A percentile compares a stretch with the other conserved stretches of the same genome.
Conservation (phyloP, 2,113 vertebrate species). For the Geococcyx californianus region DNA sequence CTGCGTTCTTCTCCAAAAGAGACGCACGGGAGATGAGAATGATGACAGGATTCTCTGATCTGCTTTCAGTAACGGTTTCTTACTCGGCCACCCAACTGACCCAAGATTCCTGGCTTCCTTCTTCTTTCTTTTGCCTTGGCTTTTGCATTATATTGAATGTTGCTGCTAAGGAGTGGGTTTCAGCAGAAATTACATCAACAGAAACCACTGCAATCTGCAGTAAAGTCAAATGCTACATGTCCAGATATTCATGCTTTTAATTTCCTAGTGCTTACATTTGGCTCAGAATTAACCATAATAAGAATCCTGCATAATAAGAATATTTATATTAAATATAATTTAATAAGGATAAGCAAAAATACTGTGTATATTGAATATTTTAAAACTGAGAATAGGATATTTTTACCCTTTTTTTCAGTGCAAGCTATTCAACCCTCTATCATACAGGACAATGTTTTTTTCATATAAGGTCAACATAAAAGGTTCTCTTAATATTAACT, state of each 20-base stretch:
- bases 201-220: not conserved
- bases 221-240: not conserved
- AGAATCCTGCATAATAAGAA: not conserved
- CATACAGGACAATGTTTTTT: not conserved
- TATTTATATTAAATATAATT: no score
- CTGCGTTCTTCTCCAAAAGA: not conserved
- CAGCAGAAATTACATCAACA: not conserved
- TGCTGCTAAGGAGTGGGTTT: not conserved
- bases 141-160: not conserved
- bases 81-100: not conserved
- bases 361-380: not conserved
- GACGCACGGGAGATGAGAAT: not conserved
- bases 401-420: not conserved
- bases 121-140: not conserved
- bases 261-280: not conserved
- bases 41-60: not conserved
- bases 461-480: not conserved
- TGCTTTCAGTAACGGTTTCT: not conserved
- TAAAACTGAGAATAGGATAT: not conserved
- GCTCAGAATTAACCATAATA: not conserved
- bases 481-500: not conserved
- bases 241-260: not conserved
- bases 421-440: not conserved
- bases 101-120: not conserved
- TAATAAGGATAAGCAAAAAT: not conserved